Percentiles rank a stretch among this genome's conserved stretches.
phyloP scores from a whole-genome alignment of 2,797 vertebrate species.

The Enteromius anoplus region DNA sequence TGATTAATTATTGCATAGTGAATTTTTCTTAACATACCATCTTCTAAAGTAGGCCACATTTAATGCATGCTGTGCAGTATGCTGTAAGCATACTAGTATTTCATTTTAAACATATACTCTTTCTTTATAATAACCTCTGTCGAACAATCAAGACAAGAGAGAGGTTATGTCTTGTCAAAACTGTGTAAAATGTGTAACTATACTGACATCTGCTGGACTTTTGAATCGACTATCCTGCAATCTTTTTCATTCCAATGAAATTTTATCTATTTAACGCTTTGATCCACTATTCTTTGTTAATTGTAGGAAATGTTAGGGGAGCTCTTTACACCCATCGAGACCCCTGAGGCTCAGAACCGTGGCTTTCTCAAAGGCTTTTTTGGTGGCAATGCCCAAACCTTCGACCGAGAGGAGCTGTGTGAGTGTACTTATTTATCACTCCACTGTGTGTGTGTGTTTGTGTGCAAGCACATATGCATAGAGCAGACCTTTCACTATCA shows the following conservation, averaged over 20 bases:
- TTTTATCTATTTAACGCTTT: conserved; percentile 10
- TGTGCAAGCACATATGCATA: neutral
- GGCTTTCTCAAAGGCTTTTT: conserved; percentile 98
- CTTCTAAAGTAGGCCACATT: neutral
- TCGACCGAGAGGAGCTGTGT: conserved; percentile 98
- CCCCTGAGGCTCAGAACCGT: conserved; percentile 95
- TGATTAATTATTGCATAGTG: neutral
- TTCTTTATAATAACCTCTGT: neutral
- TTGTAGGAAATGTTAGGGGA: conserved; percentile 96
- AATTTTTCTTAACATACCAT: neutral
- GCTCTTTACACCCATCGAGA: conserved; percentile 94
- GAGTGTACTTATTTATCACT: conserved; percentile 68
- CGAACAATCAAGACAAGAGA: neutral
- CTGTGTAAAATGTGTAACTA: conserved; percentile 39
- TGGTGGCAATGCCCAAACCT: conserved; percentile 91
- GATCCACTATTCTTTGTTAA: conserved; percentile 36
- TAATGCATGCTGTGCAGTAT: neutral
- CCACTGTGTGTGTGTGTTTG: neutral
- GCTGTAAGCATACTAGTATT: neutral
- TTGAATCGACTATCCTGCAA: neutral
- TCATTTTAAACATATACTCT: neutral
- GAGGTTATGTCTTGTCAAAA: neutral
- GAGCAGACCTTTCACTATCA: neutral
- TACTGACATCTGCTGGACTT: conserved; percentile 71
- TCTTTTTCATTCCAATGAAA: neutral